A percentile compares a stretch with the other conserved stretches of the same genome.
Evolutionary conservation across 2,113 vertebrate species (phyloP).

Genomic region (Semicossyphus pulcher): DNA sequence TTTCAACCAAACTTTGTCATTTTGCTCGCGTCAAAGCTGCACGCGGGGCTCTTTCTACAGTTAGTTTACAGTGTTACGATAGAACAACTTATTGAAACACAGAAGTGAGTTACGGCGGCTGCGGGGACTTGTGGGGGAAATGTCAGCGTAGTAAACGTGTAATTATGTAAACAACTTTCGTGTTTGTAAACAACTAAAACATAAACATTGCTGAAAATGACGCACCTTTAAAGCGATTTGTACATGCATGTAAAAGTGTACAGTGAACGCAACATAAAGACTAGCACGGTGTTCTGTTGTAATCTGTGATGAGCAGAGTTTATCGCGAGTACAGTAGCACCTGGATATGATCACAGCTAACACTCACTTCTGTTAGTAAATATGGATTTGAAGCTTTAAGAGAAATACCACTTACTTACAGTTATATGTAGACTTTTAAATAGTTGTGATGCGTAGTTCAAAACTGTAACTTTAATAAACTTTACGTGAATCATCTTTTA

Average conservation of each 20-base stretch:
- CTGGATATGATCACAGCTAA: slow-evolving; percentile 42
- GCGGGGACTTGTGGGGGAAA: not conserved
- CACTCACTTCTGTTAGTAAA: slow-evolving; percentile 12
- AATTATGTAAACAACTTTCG: not conserved
- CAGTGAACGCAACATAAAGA: slow-evolving; percentile 20
- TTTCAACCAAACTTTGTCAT: slow-evolving; percentile 12
- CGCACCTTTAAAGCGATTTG: slow-evolving; percentile 35
- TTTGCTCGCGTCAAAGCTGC: slow-evolving; percentile 29
- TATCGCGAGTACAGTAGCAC: slow-evolving; percentile 31
- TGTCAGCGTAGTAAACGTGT: not conserved
- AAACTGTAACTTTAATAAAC: slow-evolving; percentile 28
- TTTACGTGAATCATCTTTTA: slow-evolving; percentile 6
- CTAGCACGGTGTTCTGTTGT: slow-evolving; percentile 15
- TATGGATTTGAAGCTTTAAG: slow-evolving; percentile 26
- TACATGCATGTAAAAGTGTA: slow-evolving; percentile 27
- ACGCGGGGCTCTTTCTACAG: not conserved
- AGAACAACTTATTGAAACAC: slow-evolving; percentile 60
- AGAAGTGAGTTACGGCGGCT: slow-evolving; percentile 35
- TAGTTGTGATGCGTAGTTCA: not conserved
- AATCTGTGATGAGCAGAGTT: slow-evolving; percentile 35
- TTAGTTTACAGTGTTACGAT: slow-evolving; percentile 34
- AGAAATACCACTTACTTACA: slow-evolving; percentile 20
- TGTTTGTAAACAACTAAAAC: slow-evolving; percentile 10
- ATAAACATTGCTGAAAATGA: not conserved
- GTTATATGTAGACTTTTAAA: slow-evolving; percentile 19